These are phyloP conservation scores for Cromileptes altivelis DNA, from an alignment of 2,113 vertebrate genomes.

Conservation along the genomic window DNA sequence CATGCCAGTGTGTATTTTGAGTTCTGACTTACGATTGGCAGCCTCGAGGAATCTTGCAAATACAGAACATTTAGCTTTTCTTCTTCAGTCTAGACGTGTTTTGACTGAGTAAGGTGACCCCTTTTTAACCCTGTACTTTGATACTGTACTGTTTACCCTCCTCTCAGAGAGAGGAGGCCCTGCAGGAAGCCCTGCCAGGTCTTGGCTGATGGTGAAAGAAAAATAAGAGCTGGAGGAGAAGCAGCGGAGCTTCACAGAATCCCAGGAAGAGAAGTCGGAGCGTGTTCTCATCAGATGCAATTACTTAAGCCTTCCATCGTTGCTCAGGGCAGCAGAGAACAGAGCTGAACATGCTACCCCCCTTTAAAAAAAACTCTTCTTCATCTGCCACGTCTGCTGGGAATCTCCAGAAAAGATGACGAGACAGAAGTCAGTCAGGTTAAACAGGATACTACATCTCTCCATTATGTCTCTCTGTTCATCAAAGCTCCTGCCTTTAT, in stretches of 20 bases:
- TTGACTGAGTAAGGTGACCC: background rate
- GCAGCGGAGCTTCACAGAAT: background rate
- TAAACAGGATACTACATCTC: constrained; percentile 73
- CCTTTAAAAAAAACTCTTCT: constrained; percentile 20
- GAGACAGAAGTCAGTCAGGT: constrained; percentile 33
- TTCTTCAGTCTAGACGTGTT: background rate
- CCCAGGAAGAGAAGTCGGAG: background rate
- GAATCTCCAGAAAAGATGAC: constrained; percentile 14
- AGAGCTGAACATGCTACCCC: background rate
- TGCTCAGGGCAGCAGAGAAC: constrained; percentile 38
- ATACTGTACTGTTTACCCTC: background rate
- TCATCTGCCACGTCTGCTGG: constrained; percentile 10
- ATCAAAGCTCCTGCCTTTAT: constrained; percentile 49
- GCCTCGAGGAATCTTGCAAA: background rate
- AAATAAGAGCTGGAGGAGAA: constrained; percentile 10
- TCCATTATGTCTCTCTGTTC: constrained; percentile 31
- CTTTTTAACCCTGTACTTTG: constrained; percentile 19
- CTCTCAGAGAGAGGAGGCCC: background rate
- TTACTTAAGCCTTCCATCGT: constrained; percentile 25
- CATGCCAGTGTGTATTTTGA: background rate
- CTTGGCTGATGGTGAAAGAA: background rate
- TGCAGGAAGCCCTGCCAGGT: background rate
- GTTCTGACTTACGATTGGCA: background rate
- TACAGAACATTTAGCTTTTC: background rate
- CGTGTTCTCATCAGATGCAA: constrained; percentile 42